These are phyloP conservation scores for Sinocyclocheilus anophthalmus DNA, from an alignment of 2,113 vertebrate species.

Conservation along the genomic window DNA sequence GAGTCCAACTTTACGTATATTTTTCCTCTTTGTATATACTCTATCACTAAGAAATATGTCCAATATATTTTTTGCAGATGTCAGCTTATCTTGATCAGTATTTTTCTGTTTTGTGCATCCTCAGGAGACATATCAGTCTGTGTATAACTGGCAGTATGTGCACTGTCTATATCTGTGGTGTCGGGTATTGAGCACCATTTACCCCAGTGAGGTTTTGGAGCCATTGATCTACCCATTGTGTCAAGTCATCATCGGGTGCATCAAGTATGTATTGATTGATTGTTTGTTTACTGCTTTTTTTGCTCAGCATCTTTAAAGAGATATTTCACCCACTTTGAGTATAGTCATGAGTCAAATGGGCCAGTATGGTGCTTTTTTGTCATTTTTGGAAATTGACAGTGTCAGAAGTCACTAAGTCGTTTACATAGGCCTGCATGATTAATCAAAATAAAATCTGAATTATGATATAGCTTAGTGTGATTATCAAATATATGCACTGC, in stretches of 20 bases:
- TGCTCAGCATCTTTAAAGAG: background rate
- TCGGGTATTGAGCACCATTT: conserved; percentile 83
- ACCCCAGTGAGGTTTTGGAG: conserved; percentile 84
- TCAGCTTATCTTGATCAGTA: background rate
- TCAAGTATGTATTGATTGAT: conserved; percentile 79
- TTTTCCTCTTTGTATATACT: too few species aligned
- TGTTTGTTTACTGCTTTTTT: background rate
- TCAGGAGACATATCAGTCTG: conserved; percentile 90
- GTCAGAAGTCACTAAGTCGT: too few species aligned
- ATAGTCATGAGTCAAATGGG: background rate
- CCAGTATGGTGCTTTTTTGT: background rate
- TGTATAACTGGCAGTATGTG: conserved; percentile 97
- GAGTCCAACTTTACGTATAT: too few species aligned
- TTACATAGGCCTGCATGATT: too few species aligned
- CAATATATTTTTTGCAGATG: background rate
- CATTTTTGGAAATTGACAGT: background rate
- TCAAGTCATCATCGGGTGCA: conserved; percentile 89
- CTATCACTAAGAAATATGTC: too few species aligned
- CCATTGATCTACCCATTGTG: conserved; percentile 93
- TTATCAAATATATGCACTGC: too few species aligned
- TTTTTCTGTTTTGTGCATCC: background rate
- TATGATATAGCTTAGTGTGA: too few species aligned
- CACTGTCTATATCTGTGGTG: conserved; percentile 95
- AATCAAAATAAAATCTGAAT: too few species aligned
- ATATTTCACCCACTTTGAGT: background rate